Evolutionary conservation across 1,140 invertebrate genomes (phyloP), one percentile per base, ranked within the genome.

Genomic region (Carcinoscorpius rotundicauda): DNA sequence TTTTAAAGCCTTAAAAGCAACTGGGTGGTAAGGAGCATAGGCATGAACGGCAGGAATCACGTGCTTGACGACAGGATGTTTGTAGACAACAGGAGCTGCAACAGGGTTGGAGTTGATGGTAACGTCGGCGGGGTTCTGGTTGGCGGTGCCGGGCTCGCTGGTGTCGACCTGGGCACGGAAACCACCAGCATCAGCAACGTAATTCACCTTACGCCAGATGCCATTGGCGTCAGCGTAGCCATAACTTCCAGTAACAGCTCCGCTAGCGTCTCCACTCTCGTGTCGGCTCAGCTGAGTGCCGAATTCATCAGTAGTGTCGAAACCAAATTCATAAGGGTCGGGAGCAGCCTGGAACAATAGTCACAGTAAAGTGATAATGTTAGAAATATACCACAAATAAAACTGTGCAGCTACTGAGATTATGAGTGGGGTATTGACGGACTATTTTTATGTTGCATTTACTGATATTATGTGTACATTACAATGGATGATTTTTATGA

Each of bases 191-290:
- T 81, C 83, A 3, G 88, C 88, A n/a, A 87, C 87, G 76, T 92
- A 93, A 4, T 89, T 87, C n/a, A 91, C 87, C 58, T 87, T 81
- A 78, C 91, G 89, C 62, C 90, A 83, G 74, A 88, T 84, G 5
- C 89, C 89, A 68, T 84, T 81, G 55, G 85, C 83, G 73, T 91
- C 88, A 52, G 91, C 81, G 76, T 88, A 92, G 63, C 89, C 89
- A 76, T 90, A 92, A 52, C 88, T 90, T 59, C 89, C 89, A 74
- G 89, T 88, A 55, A 91, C 87, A 73, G 89, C 86, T 49, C 89
- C 89, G 67, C 85, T 77, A 52, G 87, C 84, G 73, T 88, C 87
- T 64, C 88, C 79, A 68, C 86, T 90, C 77, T 92, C 89, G 52
- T 72, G 66, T 50, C 72, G 64, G 61, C 61, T 64, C 4, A 60